phyloP scores from a whole-genome alignment of 1,140 invertebrate genomes.

The Brachionus koreanus region DNA sequence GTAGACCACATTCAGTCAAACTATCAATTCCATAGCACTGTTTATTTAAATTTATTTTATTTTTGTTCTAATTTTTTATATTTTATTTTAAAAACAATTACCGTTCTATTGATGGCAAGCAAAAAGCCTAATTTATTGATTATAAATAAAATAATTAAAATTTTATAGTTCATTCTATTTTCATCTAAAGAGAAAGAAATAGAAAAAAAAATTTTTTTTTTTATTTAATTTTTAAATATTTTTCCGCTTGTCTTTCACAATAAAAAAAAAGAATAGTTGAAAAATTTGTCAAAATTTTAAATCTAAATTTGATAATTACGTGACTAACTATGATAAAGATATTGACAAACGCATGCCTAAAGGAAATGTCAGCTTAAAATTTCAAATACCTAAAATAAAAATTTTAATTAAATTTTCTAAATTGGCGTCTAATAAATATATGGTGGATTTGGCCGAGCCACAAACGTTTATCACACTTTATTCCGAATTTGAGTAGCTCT shows the following conservation, averaged over 20 bases:
- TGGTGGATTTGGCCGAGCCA: not conserved
- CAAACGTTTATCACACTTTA: not conserved
- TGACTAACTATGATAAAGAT: not conserved
- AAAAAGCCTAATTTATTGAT: not conserved
- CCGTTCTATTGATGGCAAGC: not conserved
- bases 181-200: not conserved
- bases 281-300: not conserved
- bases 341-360: not conserved
- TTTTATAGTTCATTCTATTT: not conserved
- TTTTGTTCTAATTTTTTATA: not conserved
- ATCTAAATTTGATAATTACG: not conserved
- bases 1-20: conserved; percentile 23
- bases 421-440: not conserved
- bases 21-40: not conserved
- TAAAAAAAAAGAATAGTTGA: not conserved
- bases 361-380: not conserved
- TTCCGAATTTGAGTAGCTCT: not conserved
- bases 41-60: not conserved
- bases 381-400: not conserved
- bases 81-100: not conserved
- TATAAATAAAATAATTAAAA: not conserved
- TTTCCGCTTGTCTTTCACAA: not conserved
- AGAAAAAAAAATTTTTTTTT: no score
- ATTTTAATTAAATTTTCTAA: not conserved
- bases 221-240: not conserved